Base-by-base conservation (phyloP, 2,888 invertebrate genomes). In the Caenorhabditis sp. region DNA sequence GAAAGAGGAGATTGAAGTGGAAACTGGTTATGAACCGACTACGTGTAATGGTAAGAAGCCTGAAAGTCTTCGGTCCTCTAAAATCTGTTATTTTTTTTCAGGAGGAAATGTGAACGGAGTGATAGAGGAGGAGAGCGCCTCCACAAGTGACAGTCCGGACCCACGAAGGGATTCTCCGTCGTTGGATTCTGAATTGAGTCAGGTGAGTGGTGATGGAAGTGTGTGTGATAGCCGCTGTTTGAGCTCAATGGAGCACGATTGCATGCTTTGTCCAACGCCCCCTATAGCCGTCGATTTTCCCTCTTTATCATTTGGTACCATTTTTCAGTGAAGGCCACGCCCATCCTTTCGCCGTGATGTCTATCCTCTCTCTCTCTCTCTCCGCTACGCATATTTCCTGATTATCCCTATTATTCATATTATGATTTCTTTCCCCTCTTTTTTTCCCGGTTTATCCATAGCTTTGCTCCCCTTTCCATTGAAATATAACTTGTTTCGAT, bases 1-100 rank as follows among this genome's bases (percentile, higher is more conserved):
- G 91, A 86, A 89, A 22, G 73, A 84, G 22, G 89, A 91, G 61
- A 86, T 91, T 56, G 89, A 85, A 59, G 35, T 56, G 19, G 68
- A 68, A 68, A 38, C 54, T 12, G 68, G 44, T 4, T 74, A 81
- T 58, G 70, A 73, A 7, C 66, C 76, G 14, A 28, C 72, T 0
- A 58, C 56, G n/a, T 79, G 73, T 68, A 79, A 77, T 63, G 82
- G 82, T 79, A 41, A 24, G 54, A 38, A n/a, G n/a, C n/a, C n/a
- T n/a, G n/a, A n/a, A n/a, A n/a, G n/a, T n/a, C n/a, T n/a, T n/a
- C n/a, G n/a, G n/a, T n/a, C n/a, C n/a, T n/a, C n/a, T n/a, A n/a
- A n/a, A n/a, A n/a, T n/a, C n/a, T n/a, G n/a, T n/a, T n/a, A n/a
- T n/a, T n/a, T 35, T 7, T 12, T 63, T 61, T 41, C 75, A 76